These are phyloP conservation scores for Thysanoteuthis rhombus DNA, from an alignment of 2,888 invertebrate genomes.

Conservation along the genomic window DNA sequence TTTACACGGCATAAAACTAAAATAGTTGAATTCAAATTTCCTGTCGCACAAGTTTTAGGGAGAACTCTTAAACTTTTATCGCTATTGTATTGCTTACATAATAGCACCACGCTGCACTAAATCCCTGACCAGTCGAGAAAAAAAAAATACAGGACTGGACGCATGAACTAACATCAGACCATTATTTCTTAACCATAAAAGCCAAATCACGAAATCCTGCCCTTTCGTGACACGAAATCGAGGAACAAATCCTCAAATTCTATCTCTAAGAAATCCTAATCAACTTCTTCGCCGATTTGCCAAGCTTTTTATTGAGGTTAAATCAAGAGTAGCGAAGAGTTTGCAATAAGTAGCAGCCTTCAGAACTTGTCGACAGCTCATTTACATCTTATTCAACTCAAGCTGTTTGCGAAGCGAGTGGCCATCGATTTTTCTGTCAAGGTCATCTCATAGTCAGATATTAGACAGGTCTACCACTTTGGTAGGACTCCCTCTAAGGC, in stretches of 20 bases:
- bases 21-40: no score
- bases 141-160: no score
- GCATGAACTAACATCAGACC: no score
- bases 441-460: not conserved
- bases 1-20: no score
- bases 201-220: no score
- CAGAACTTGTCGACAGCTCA: not conserved
- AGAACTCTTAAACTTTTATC: no score
- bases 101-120: no score
- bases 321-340: not conserved
- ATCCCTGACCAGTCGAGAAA: no score
- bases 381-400: not conserved
- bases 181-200: no score
- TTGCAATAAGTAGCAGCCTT: not conserved
- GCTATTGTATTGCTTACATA: no score
- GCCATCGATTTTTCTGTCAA: not conserved
- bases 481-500: not conserved
- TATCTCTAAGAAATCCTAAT: not conserved
- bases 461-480: not conserved
- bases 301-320: not conserved
- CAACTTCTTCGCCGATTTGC: not conserved
- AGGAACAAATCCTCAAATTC: not conserved
- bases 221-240: not conserved
- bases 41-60: no score
- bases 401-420: slow-evolving; percentile 12